Evolutionary conservation across 2,888 invertebrate species (phyloP), one percentile per base, ranked within the genome.

Genomic region (Plemyria rubiginata): DNA sequence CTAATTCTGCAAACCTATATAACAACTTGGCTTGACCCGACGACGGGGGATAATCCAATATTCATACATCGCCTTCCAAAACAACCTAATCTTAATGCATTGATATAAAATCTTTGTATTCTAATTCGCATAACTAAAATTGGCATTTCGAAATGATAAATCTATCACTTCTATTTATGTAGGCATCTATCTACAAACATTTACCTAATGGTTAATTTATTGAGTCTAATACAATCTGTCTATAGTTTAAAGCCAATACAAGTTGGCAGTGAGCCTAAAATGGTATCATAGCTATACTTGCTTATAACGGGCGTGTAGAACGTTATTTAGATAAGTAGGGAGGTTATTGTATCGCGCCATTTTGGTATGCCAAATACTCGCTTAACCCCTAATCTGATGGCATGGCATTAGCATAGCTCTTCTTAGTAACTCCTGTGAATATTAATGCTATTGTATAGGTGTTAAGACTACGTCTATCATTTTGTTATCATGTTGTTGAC

Each of bases 221-320:
- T 59, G 40, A 59, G 53, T 59, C 48, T 48, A 40, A 16, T 59
- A 29, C 28, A 59, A 46, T 52, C 38, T 53, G 52, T 59, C 13
- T 55, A 32, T 52, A 53, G 45, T 28, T 46, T 46, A 53, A 13
- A 52, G 45, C 48, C 22, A 28, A 54, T 41, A 16, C 15, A 7
- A 11, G 8, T 60, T 54, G 60, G 60, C 60, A 60, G 16, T 12
- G 29, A 43, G 60, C 60, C 60, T 32, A 49, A 49, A 54, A 54
- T 41, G 49, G 49, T 48, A 29, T 59, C 40, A 52, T 9, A 22
- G 36, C 2, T 2, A 11, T 16, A 36, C 54, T n/a, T 54, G 28
- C 8, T 41, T 12, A 46, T 38, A 11, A 11, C 8, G 11, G 45
- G 1, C 2, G 16, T 15, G 15, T 16, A 45, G 22, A 22, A 22